phyloP scores from a whole-genome alignment of 2,797 vertebrate species.

The Eurystomus glaucurus region DNA sequence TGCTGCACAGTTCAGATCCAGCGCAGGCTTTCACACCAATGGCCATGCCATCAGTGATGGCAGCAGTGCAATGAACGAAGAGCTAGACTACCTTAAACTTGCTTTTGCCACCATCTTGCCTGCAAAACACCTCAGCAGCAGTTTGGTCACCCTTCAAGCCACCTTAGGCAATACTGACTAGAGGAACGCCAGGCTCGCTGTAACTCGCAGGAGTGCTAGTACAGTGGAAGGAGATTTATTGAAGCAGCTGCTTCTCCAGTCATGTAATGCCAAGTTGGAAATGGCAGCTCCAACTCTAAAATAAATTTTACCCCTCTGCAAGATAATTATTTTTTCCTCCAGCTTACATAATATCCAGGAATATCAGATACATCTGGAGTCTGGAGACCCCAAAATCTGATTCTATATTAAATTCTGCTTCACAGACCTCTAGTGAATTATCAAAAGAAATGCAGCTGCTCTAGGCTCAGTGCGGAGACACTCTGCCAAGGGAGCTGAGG shows the following conservation, averaged over 20 bases:
- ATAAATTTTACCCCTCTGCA: not conserved
- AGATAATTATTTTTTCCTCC: not conserved
- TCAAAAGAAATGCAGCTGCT: not conserved
- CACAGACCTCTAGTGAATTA: not conserved
- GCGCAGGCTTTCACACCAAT: not conserved
- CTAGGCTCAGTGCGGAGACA: not conserved
- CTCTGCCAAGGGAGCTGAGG: rapidly evolving
- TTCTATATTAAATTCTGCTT: not conserved
- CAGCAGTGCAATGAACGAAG: not conserved
- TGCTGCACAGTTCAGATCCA: not conserved
- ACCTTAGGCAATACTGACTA: not conserved
- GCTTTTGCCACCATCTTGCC: not conserved
- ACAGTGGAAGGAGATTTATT: not conserved
- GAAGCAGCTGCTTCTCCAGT: not conserved
- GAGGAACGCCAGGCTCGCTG: not conserved
- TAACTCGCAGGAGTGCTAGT: not conserved
- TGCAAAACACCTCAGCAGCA: not conserved
- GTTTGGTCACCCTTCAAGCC: not conserved
- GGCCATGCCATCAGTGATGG: rapidly evolving
- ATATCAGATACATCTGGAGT: not conserved
- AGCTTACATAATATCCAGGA: not conserved
- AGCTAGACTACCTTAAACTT: not conserved
- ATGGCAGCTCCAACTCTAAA: not conserved
- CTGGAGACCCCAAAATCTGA: not conserved
- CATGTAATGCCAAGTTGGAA: not conserved